phyloP scores from a whole-genome alignment of 2,888 invertebrate species.

The Drosophila anomelani region DNA sequence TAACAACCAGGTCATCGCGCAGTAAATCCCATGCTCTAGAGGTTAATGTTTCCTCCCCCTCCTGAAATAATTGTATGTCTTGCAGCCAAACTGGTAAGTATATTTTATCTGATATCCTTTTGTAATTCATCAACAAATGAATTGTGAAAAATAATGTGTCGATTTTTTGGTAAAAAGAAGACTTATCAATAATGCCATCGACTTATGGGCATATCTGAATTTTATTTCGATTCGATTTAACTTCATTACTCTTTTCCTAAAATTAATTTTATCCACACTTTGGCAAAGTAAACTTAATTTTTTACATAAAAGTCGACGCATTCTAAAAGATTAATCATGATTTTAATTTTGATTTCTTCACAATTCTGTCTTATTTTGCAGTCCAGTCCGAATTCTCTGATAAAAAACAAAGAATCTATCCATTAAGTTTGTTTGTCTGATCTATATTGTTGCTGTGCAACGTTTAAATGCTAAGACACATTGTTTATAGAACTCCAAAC shows the following conservation, averaged over 20 bases:
- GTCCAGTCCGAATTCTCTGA: slow-evolving; percentile 70
- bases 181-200: background rate
- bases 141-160: background rate
- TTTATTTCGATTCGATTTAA: too few species aligned
- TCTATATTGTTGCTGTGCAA: slow-evolving; percentile 75
- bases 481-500: slow-evolving; percentile 56
- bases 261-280: background rate
- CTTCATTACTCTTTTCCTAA: background rate
- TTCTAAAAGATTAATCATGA: background rate
- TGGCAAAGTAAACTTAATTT: background rate
- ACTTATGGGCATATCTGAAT: background rate
- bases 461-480: slow-evolving; percentile 58
- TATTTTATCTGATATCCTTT: background rate
- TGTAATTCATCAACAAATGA: background rate
- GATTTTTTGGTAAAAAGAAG: background rate
- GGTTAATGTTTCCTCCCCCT: slow-evolving; percentile 49
- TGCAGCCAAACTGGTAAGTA: slow-evolving; percentile 71
- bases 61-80: slow-evolving; percentile 44
- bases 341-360: slow-evolving; percentile 22
- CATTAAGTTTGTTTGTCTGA: slow-evolving; percentile 77
- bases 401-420: slow-evolving; percentile 42
- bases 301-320: background rate
- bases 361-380: slow-evolving; percentile 53
- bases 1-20: slow-evolving; percentile 83
- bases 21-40: slow-evolving; percentile 61